These are phyloP conservation scores for Lysandra coridon DNA, from an alignment of 2,888 invertebrate genomes.

Conservation along the genomic window DNA sequence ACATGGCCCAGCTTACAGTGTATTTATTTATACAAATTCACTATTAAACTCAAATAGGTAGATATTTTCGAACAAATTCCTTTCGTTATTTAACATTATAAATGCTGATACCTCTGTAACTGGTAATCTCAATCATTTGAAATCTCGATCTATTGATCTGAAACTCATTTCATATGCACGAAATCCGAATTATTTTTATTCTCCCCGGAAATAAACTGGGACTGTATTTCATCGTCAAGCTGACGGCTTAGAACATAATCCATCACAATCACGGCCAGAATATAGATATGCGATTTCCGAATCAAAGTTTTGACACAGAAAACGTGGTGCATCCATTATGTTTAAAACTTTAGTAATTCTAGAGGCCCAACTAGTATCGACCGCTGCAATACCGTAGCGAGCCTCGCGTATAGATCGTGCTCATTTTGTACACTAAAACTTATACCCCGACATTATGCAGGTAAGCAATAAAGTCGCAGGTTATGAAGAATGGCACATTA, in stretches of 20 bases:
- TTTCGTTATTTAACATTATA: not conserved
- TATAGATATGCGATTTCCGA: conserved; percentile 35
- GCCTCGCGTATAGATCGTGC: conserved; percentile 48
- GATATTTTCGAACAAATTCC: too few species aligned
- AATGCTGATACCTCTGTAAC: not conserved
- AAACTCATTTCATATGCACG: not conserved
- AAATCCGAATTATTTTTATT: conserved; percentile 3
- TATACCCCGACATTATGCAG: conserved; percentile 43
- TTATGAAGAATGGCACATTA: conserved; percentile 26
- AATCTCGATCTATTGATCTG: not conserved
- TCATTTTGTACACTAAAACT: conserved; percentile 50
- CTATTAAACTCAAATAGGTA: too few species aligned
- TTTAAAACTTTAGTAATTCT: conserved; percentile 38
- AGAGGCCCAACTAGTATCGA: conserved; percentile 45
- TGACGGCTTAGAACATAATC: conserved; percentile 29
- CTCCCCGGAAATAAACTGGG: not conserved
- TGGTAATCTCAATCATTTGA: not conserved
- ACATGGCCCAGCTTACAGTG: too few species aligned
- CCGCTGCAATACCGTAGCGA: conserved; percentile 49
- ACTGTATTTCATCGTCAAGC: conserved; percentile 20
- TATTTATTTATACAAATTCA: too few species aligned
- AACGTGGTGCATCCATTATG: conserved; percentile 45
- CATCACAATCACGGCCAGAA: conserved; percentile 35
- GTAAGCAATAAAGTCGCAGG: conserved; percentile 20
- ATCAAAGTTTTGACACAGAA: conserved; percentile 43